Base-by-base conservation (phyloP, 2,888 invertebrate species). In the Oscheius onirici region DNA sequence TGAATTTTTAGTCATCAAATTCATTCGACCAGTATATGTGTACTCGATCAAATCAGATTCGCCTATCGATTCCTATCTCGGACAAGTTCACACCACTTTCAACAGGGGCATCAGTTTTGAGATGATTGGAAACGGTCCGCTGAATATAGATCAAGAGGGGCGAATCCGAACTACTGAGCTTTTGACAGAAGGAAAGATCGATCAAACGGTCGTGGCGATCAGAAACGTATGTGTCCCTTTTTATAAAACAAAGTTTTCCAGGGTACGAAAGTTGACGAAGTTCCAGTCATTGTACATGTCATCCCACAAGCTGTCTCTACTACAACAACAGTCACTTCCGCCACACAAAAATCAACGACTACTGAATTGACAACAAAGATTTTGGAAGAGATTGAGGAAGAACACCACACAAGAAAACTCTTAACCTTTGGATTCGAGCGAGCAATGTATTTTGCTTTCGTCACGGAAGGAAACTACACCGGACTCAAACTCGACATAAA, bases 391-490 rank as follows among this genome's bases (percentile, higher is more conserved):
- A 15, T 40, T 5, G 68, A 55, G 26, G 41, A n/a, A n/a, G n/a
- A 52, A 13, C 22, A 20, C 49, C 8, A 17, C n/a, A 49, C 49
- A 11, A 46, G 63, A 5, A 34, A 63, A 28, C 63, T 49, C 3
- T 20, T 63, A 17, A 13, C 28, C n/a, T 72, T 76, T 63, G 13
- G 43, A 8, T 79, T 79, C 72, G 28, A 54, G 0, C 65, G 57
- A 1, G 65, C 69, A 1, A 57, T 69, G 55, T 81, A 81, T 67
- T 69, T 65, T 15, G 79, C 76, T 0, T 70, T 76, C 57, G 69
- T 83, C 3, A 73, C 82, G 0, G 86, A 86, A 72, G 84, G 85
- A 10, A 70, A 77, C 6, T 86, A 82, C 66, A 74, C 76, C 13
- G 84, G 85, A 11, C 71, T 81, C 8, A 75, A 80, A 44, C 57